phyloP scores from a whole-genome alignment of 2,797 vertebrate species.

The Pangasius krempfi region DNA sequence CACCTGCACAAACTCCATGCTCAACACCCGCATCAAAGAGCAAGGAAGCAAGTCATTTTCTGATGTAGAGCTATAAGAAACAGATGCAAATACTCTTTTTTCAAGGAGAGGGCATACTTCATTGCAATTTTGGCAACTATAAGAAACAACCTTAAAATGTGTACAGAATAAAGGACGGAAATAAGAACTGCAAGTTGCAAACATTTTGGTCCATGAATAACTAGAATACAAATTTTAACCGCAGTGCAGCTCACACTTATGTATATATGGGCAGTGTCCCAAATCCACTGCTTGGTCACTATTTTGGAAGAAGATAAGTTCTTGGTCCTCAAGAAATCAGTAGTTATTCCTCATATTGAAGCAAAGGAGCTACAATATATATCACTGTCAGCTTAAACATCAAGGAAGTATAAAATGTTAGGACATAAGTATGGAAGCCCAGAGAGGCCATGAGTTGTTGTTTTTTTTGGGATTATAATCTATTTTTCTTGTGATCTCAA shows the following conservation, averaged over 20 bases:
- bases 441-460: too few species aligned
- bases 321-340: neutral
- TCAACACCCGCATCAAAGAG: slow-evolving; percentile 73
- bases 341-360: neutral
- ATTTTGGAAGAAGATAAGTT: neutral
- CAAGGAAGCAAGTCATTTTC: slow-evolving; percentile 71
- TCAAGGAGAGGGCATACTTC: neutral
- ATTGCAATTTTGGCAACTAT: neutral
- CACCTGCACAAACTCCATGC: slow-evolving; percentile 74
- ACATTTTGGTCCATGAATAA: neutral
- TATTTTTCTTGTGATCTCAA: neutral
- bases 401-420: neutral
- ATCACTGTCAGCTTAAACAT: neutral
- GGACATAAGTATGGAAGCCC: neutral
- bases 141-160: neutral
- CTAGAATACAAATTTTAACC: neutral
- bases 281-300: neutral
- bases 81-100: neutral
- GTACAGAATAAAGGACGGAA: neutral
- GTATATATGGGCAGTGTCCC: neutral
- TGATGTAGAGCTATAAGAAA: slow-evolving; percentile 70
- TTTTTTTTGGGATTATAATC: neutral
- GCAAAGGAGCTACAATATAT: neutral
- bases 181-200: neutral
- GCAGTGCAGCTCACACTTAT: neutral